Base-by-base conservation (phyloP, 2,888 invertebrate species). In the Drosophila mercatorum region DNA sequence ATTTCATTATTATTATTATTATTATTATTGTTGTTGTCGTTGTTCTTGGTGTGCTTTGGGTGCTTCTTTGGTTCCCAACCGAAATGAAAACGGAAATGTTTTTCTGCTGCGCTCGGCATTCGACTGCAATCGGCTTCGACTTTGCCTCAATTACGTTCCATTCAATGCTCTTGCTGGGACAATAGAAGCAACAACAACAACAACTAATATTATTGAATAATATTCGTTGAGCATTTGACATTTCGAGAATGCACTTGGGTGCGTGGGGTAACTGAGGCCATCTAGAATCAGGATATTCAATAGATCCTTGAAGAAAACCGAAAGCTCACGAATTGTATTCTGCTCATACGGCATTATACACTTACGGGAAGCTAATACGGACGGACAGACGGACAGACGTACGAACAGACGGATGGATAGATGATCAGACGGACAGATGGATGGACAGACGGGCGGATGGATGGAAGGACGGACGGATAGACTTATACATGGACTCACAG, bases 81-180 rank as follows among this genome's bases (percentile, higher is more conserved):
- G 8, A 41, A 34, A 17, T 5, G 40, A 3, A 36, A 64, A 60
- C 55, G 72, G 59, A 72, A 72, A 64, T 47, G 28, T 57, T 72
- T 57, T 58, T 65, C 53, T 60, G 65, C 68, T 57, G 64, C 31
- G 47, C 40, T 47, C 34, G 40, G 63, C 49, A 64, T 2, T 52
- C 52, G 71, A 8, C 11, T 28, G 68, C 61, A 60, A 44, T 44
- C 34, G 57, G 22, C 8, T 31, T 26, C 40, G 53, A 58, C 51
- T 44, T 36, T 34, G 26, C 31, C 11, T 36, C 6, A 36, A 34
- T 43, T 28, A 34, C 28, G 56, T 28, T 14, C 10, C 26, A 36
- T n/a, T 28, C 28, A 34, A 17, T 26, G 49, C 49, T 49, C 28
- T 36, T 44, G 57, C 31, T 11, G 34, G 22, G 22, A n/a, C 57